Conservation (phyloP, 2,888 invertebrate species). For the Clunio marinus region DNA sequence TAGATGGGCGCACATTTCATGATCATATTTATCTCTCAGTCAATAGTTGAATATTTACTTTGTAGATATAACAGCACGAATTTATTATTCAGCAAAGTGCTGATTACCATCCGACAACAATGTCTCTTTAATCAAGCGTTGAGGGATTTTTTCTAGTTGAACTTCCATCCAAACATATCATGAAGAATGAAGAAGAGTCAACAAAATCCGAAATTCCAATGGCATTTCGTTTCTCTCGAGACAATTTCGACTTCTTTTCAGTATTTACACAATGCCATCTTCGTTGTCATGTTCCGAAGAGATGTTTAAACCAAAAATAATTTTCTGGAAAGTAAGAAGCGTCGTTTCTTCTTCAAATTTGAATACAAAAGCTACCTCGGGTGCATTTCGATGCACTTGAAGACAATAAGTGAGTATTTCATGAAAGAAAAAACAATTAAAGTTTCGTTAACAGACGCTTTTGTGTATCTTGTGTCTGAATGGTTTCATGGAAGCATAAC, state of each 20-base stretch:
- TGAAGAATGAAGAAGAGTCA: not conserved
- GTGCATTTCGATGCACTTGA: too few relatives aligned
- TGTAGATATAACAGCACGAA: too few relatives aligned
- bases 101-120: too few relatives aligned
- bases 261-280: not conserved
- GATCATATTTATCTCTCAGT: constrained; percentile 32
- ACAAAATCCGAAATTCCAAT: not conserved
- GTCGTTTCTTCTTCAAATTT: not conserved
- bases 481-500: too few relatives aligned
- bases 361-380: not conserved
- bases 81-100: too few relatives aligned
- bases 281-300: too few relatives aligned
- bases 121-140: too few relatives aligned
- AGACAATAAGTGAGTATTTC: not conserved
- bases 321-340: not conserved
- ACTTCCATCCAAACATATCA: too few relatives aligned
- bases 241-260: not conserved
- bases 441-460: not conserved
- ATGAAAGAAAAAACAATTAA: not conserved
- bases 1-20: not conserved
- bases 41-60: too few relatives aligned
- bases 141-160: too few relatives aligned
- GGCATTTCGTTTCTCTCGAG: not conserved
- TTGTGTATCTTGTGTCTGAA: not conserved
- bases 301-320: not conserved